These are phyloP conservation scores for Sitophilus oryzae DNA, from an alignment of 1,140 invertebrate genomes.

Conservation along the genomic window DNA sequence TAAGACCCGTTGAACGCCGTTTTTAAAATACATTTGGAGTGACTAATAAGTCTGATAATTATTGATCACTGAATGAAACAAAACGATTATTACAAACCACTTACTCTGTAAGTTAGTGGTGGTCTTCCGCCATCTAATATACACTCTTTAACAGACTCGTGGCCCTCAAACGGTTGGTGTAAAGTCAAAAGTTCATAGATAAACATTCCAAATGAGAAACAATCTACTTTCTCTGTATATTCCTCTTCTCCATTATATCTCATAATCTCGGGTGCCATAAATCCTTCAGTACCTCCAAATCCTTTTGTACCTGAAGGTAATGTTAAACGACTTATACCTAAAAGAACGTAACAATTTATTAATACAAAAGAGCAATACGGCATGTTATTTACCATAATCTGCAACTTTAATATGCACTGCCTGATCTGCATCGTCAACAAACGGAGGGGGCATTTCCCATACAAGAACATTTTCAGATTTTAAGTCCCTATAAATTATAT, in stretches of 20 bases:
- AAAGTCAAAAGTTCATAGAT: slow-evolving; percentile 93
- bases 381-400: slow-evolving; percentile 85
- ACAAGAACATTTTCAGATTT: slow-evolving; percentile 98
- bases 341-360: slow-evolving; percentile 11
- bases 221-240: slow-evolving; percentile 98
- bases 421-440: slow-evolving; percentile 57
- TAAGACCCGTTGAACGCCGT: no score
- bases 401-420: slow-evolving; percentile 86
- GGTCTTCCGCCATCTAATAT: slow-evolving; percentile 92
- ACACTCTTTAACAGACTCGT: slow-evolving; percentile 93
- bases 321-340: slow-evolving; percentile 80
- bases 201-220: slow-evolving; percentile 99
- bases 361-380: slow-evolving; percentile 4
- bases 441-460: slow-evolving; percentile 83
- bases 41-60: not conserved
- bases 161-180: slow-evolving; percentile 89
- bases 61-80: not conserved
- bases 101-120: slow-evolving; percentile 71
- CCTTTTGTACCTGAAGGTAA: slow-evolving; percentile 90
- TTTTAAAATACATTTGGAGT: no score
- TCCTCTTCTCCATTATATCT: slow-evolving; percentile 97
- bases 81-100: not conserved
- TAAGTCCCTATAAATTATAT: slow-evolving; percentile 93
- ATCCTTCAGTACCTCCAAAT: slow-evolving; percentile 95
- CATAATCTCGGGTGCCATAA: slow-evolving; percentile 99